A percentile compares a stretch with the other conserved stretches of the same genome.
Conservation (phyloP, 2,888 invertebrate genomes). For the Lagria hirta region DNA sequence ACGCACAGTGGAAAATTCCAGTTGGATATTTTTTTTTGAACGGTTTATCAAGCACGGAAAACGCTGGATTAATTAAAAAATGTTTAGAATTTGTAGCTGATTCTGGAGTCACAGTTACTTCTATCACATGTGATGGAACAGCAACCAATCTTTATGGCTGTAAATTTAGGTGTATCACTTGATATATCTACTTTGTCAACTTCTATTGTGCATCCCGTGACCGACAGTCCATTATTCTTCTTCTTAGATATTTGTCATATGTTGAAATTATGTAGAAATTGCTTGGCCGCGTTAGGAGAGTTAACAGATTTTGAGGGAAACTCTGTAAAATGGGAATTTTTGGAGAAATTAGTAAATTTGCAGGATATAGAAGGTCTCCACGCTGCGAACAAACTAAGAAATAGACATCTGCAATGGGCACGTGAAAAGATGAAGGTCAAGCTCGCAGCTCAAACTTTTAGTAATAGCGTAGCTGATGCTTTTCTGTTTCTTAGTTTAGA, state of each 20-base stretch:
- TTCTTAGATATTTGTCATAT: background rate
- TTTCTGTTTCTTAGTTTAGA: constrained; percentile 22
- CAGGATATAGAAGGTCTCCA: constrained; percentile 9
- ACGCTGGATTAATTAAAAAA: no score
- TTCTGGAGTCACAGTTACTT: no score
- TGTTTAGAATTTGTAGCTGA: no score
- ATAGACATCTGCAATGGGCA: constrained; percentile 13
- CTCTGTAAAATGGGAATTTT: constrained; percentile 6
- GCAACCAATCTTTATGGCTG: no score
- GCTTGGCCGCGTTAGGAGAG: background rate
- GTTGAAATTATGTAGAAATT: constrained; percentile 1
- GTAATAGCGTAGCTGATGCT: constrained; percentile 31
- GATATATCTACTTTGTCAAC: no score
- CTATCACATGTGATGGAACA: no score
- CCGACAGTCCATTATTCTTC: background rate
- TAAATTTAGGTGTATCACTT: no score
- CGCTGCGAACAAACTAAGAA: constrained; percentile 19
- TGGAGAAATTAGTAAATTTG: background rate
- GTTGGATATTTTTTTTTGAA: no score
- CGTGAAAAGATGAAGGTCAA: constrained; percentile 34
- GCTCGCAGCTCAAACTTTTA: constrained; percentile 34
- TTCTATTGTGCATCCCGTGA: no score
- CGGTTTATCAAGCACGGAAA: no score
- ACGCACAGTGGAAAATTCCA: no score
- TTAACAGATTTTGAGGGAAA: background rate